phyloP scores from a whole-genome alignment of 2,797 vertebrate species.

The Phoebastria nigripes region DNA sequence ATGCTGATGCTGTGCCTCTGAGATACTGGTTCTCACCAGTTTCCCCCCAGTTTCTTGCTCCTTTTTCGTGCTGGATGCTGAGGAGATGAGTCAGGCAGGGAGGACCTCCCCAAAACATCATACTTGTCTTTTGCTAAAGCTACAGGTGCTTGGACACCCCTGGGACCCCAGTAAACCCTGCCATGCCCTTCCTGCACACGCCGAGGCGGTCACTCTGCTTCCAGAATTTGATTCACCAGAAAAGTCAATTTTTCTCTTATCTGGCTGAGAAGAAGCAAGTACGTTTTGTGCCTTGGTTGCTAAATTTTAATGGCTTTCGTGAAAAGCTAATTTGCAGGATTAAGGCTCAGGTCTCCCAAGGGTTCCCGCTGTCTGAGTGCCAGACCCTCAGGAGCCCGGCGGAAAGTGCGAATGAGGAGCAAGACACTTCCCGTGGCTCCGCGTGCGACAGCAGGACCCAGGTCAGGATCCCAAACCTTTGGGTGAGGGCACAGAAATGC shows the following conservation, averaged over 20 bases:
- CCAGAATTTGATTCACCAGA: neutral
- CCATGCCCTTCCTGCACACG: neutral
- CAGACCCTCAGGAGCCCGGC: neutral
- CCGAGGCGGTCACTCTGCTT: neutral
- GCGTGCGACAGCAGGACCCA: fast-evolving
- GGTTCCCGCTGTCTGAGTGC: neutral
- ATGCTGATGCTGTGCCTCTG: neutral
- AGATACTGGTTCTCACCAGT: neutral
- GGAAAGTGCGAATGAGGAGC: neutral
- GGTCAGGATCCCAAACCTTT: neutral
- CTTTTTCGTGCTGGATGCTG: neutral
- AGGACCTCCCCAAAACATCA: neutral
- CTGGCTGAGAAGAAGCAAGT: conserved; percentile 20
- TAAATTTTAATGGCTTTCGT: conserved; percentile 35
- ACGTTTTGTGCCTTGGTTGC: conserved; percentile 23
- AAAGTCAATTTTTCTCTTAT: conserved; percentile 49
- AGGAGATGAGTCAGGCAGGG: neutral
- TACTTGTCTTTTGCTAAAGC: neutral
- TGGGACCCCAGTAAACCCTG: neutral
- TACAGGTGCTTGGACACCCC: neutral
- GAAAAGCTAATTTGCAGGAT: conserved; percentile 60
- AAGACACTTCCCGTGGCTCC: neutral
- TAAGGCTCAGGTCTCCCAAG: conserved; percentile 31
- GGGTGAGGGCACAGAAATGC: neutral
- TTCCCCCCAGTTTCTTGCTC: neutral